These are phyloP conservation scores for Aegithalos caudatus DNA, from an alignment of 2,113 vertebrate genomes.

Conservation along the genomic window DNA sequence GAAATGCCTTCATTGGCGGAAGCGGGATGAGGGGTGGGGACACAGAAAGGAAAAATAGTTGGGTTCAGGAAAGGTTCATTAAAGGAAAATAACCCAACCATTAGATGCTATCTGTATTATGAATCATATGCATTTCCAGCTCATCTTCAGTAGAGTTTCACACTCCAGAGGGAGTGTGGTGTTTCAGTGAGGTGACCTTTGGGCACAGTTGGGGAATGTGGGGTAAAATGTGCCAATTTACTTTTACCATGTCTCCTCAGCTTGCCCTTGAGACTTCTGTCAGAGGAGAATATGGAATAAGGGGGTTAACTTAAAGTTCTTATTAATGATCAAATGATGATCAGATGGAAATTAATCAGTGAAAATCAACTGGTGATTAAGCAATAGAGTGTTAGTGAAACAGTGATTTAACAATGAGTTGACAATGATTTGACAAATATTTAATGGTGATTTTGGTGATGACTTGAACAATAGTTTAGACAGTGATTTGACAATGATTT, in stretches of 20 bases:
- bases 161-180: rapidly evolving
- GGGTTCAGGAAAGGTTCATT: constrained; percentile 31
- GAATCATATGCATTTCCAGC: neutral
- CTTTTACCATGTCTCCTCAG: neutral
- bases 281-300: neutral
- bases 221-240: neutral
- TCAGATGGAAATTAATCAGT: neutral
- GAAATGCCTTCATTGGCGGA: constrained; percentile 27
- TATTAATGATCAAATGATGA: neutral
- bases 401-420: neutral
- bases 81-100: constrained; percentile 10
- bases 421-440: neutral
- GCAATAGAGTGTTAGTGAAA: neutral
- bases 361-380: neutral
- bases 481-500: neutral
- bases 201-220: neutral
- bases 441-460: neutral
- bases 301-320: neutral
- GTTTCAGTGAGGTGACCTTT: neutral
- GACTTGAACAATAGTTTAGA: neutral
- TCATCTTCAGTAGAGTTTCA: neutral
- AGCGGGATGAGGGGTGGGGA: neutral
- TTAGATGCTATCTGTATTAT: neutral
- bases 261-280: neutral
- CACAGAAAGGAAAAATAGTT: constrained; percentile 7